Evolutionary conservation across 2,888 invertebrate genomes (phyloP).

Genomic region (Chydorus sphaericus): DNA sequence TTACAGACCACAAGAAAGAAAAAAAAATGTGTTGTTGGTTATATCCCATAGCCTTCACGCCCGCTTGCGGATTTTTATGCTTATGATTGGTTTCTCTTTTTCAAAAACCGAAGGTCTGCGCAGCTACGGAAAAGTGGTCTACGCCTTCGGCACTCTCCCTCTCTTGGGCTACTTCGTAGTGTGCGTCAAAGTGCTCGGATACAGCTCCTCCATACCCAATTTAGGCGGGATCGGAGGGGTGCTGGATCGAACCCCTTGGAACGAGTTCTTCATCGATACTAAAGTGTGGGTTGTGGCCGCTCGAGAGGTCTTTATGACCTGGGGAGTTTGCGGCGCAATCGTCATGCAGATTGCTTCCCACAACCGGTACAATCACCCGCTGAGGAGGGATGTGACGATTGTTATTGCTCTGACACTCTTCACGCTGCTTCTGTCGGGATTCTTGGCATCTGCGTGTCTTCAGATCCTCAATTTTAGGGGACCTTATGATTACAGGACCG

Average conservation of each 20-base stretch:
- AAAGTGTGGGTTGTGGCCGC: constrained; percentile 81
- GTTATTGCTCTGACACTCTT: constrained; percentile 56
- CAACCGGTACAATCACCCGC: constrained; percentile 49
- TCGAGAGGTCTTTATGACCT: constrained; percentile 73
- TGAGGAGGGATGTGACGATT: constrained; percentile 44
- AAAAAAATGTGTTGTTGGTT: neutral
- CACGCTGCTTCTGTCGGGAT: constrained; percentile 55
- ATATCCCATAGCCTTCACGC: neutral
- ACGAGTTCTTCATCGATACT: constrained; percentile 68
- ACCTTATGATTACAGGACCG: constrained; percentile 57
- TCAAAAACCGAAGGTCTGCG: constrained; percentile 41
- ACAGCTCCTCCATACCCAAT: constrained; percentile 33
- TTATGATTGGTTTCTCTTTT: constrained; percentile 11
- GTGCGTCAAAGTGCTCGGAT: constrained; percentile 56
- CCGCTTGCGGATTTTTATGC: neutral
- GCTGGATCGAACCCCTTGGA: constrained; percentile 66
- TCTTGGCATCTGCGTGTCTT: constrained; percentile 67
- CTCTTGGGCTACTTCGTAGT: constrained; percentile 57
- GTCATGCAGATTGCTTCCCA: constrained; percentile 66
- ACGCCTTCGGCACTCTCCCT: constrained; percentile 61
- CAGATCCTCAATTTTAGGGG: constrained; percentile 52
- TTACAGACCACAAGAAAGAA: too few relatives aligned
- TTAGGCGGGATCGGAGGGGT: constrained; percentile 30
- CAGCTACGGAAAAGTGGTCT: constrained; percentile 69
- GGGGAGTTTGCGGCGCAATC: constrained; percentile 69